phyloP scores from a whole-genome alignment of 2,797 vertebrate genomes.

The Oreochromis mossambicus region DNA sequence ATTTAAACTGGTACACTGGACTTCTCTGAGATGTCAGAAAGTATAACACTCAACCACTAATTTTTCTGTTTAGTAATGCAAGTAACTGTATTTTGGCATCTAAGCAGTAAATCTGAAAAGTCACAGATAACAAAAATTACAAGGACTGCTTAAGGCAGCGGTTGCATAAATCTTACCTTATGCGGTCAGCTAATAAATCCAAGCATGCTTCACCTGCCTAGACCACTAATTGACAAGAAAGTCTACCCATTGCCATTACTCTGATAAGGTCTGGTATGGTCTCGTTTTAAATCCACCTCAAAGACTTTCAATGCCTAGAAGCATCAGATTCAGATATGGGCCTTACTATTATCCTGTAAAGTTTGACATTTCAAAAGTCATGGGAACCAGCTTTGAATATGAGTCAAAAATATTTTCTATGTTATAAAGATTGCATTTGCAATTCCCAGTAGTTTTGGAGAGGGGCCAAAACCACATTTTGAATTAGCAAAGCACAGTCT shows the following conservation, averaged over 20 bases:
- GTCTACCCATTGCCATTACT: slow-evolving; percentile 22
- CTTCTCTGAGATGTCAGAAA: background rate
- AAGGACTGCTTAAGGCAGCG: background rate
- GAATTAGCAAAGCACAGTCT: background rate
- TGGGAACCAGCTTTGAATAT: slow-evolving; percentile 13
- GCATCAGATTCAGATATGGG: slow-evolving; percentile 11
- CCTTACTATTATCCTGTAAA: slow-evolving; percentile 10
- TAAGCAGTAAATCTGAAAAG: background rate
- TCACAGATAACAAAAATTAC: background rate
- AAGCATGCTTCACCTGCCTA: background rate
- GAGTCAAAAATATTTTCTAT: background rate
- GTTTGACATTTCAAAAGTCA: background rate
- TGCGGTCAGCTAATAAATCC: background rate
- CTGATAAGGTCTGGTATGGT: slow-evolving; percentile 1
- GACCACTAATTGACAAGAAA: slow-evolving; percentile 36
- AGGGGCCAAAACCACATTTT: background rate
- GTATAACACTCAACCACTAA: background rate
- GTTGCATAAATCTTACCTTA: background rate
- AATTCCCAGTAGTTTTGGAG: background rate
- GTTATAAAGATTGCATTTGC: slow-evolving; percentile 4
- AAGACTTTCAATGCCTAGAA: slow-evolving; percentile 2
- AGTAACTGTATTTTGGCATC: background rate
- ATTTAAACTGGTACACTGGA: background rate
- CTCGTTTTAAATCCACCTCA: slow-evolving; percentile 33
- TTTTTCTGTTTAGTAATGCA: background rate